phyloP scores from a whole-genome alignment of 30 jellyfish, hydroid and myxozoan genomes.

The Hydra vulgaris region DNA sequence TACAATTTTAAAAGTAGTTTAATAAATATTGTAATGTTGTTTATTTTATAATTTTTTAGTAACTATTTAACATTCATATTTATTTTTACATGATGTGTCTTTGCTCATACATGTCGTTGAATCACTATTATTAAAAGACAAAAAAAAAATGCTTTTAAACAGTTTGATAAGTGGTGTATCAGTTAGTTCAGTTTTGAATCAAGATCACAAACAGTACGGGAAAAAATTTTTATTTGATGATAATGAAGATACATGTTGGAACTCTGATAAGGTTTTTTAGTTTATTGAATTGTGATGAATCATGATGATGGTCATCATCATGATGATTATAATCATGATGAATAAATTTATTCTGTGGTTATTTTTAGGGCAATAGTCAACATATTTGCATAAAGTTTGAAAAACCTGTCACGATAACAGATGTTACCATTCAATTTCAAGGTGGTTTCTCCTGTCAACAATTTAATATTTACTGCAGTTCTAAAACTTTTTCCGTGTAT shows the following conservation, averaged over 20 bases:
- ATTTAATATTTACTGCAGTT: conserved; percentile 29
- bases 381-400: conserved; percentile 45
- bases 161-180: background rate
- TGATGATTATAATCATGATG: too few relatives aligned
- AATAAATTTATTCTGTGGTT: background rate
- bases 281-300: background rate
- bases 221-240: conserved; percentile 77
- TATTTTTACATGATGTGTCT: too few relatives aligned
- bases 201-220: conserved; percentile 81
- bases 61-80: too few relatives aligned
- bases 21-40: too few relatives aligned
- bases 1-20: too few relatives aligned
- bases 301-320: conserved; percentile 1
- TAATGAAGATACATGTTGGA: conserved; percentile 97
- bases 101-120: too few relatives aligned
- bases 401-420: conserved; percentile 19
- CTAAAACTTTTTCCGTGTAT: conserved; percentile 33
- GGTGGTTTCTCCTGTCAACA: conserved; percentile 96
- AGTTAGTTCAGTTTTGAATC: conserved; percentile 86
- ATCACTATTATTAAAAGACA: background rate
- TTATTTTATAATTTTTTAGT: too few relatives aligned
- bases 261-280: conserved; percentile 80
- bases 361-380: conserved; percentile 60
- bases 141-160: conserved; percentile 2
- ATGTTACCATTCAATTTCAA: conserved; percentile 72